Base-by-base conservation (phyloP, 30 jellyfish, hydroid and myxozoan species). In the Hydractinia symbiolongicarpus region DNA sequence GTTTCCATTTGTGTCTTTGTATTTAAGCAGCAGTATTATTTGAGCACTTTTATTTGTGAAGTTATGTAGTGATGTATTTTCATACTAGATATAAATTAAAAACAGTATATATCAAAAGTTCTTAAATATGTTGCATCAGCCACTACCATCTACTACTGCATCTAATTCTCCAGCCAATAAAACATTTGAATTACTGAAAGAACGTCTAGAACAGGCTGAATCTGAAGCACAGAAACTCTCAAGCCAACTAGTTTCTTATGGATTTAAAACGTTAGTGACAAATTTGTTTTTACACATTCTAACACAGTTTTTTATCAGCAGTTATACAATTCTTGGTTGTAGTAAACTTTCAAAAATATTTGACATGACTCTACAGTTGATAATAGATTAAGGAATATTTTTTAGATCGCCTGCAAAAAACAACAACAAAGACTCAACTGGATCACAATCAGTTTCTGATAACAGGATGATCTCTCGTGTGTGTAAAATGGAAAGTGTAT, bases 401-500 rank as follows among this genome's bases (percentile, higher is more conserved):
- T 30, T 30, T 30, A 30, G 44, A 30, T 30, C 44, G 44, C 44
- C 16, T 0, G 16, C 16, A 51, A 64, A 2, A 51, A 64, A 64
- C 9, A 0, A 4, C 17, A 51, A 64, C 40, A 51, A 64, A 13
- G 40, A 64, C 4, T 51, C 74, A 13, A 4, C 74, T n/a, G 74
- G 40, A 7, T n/a, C 9, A n/a, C 40, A 4, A 64, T 64, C 17
- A 13, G 40, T n/a, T n/a, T n/a, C 19, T 4, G 9, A 64, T 72
- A 83, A 76, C 61, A 84, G 81, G 53, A 86, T 86, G 95, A 86
- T 82, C 73, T 71, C 69, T 44, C 66, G 95, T 9, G 86, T 86
- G 17, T 69, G 87, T 56, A 70, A 76, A 49, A 79, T 86, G 95
- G 95, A 86, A 62, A 62, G 81, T 14, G 55, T 82, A 30, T 66